Base-by-base conservation (phyloP, 1,140 invertebrate species). In the Drosophila lowei region DNA sequence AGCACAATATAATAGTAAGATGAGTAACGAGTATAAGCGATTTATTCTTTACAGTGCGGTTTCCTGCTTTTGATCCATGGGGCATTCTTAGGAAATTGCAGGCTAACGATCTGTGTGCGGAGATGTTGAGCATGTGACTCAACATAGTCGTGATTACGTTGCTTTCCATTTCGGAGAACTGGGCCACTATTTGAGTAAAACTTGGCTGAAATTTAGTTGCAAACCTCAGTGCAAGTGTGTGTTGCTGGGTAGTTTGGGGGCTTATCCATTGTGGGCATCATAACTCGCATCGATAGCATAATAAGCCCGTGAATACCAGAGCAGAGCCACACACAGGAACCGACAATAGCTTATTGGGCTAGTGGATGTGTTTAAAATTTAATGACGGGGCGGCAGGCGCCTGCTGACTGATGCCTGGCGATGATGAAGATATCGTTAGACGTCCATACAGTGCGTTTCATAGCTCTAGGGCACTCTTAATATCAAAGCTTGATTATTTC, bases 261-360 rank as follows among this genome's bases (percentile, higher is more conserved):
- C n/a, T 25, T 28, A 42, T 43, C 41, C 54, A 56, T 44, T 23
- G 16, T 56, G 25, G 25, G 23, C 13, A 11, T 42, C 54, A 56
- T 44, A 56, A 30, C 41, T 56, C 38, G n/a, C 42, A 56, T 56
- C 42, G 54, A 56, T 56, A 46, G 18, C 54, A 56, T 44, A 56
- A 56, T 44, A 56, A 56, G 54, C 54, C 15, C 34, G 50, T 53
- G 34, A 53, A 25, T 34, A 53, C 16, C 38, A 6, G 21, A 15
- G 18, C 15, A 53, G 8, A 34, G n/a, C 3, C 41, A 2, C n/a
- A 15, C 21, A 55, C 18, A 43, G 34, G 18, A 13, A 25, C 41
- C 11, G 34, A 23, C 38, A 54, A 34, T n/a, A 34, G 41, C 23
- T 43, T 5, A 7, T 8, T 15, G 9, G 54, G 25, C n/a, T 56